Evolutionary conservation across 2,888 invertebrate species (phyloP).

Genomic region (Mesoligia furuncula): DNA sequence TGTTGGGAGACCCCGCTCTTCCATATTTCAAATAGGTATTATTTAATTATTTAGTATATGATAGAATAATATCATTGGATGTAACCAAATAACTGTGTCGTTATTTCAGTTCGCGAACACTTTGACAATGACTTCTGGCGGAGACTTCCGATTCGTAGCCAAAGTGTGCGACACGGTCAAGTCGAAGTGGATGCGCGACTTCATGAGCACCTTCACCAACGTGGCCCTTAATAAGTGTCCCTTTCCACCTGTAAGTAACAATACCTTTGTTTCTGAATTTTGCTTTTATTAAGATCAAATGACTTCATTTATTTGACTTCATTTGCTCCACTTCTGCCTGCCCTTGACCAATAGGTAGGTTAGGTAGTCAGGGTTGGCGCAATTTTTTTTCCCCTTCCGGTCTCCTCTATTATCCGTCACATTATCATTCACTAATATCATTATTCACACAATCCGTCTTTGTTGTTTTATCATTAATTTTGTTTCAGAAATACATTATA

Average conservation of each 20-base stretch:
- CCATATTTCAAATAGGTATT: too few relatives aligned
- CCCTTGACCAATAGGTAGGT: neutral
- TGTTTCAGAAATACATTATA: neutral
- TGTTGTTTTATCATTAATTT: neutral
- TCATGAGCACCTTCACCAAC: slow-evolving; percentile 65
- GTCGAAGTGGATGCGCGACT: slow-evolving; percentile 67
- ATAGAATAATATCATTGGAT: neutral
- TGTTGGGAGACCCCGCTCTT: neutral
- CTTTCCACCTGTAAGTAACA: slow-evolving; percentile 62
- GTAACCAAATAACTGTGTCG: neutral
- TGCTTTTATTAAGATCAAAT: neutral
- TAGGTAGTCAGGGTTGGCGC: neutral
- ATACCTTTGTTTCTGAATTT: neutral
- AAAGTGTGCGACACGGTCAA: slow-evolving; percentile 66
- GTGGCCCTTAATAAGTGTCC: slow-evolving; percentile 60
- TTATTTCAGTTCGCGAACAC: slow-evolving; percentile 55
- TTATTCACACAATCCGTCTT: neutral
- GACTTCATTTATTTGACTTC: neutral
- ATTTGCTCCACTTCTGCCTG: neutral
- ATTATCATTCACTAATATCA: neutral
- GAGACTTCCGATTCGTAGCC: slow-evolving; percentile 63
- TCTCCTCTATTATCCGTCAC: neutral
- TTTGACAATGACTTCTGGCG: slow-evolving; percentile 61
- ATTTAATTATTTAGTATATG: neutral
- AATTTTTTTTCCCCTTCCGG: neutral